Base-by-base conservation (phyloP, 2,888 invertebrate genomes). In the Apodemia hepburni region DNA sequence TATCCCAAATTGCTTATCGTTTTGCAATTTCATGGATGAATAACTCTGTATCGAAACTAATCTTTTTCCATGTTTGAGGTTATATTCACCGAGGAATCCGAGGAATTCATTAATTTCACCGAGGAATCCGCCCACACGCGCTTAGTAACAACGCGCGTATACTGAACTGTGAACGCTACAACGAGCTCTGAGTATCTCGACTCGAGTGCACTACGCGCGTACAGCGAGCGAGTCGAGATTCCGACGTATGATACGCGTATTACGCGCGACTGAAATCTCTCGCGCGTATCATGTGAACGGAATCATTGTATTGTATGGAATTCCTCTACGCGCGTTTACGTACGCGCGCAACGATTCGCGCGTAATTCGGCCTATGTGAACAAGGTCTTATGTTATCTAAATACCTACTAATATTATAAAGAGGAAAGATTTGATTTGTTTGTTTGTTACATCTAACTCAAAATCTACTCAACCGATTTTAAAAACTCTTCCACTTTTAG, bases 161-260 rank as follows among this genome's bases (percentile, higher is more conserved):
- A 27, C 15, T 54, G 54, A n/a, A n/a, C n/a, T n/a, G n/a, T n/a
- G n/a, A 54, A 27, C 54, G 54, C 54, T 27, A 54, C 54, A 54
- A 7, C 49, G 17, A 49, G 49, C 49, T 49, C 4, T 17, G 45
- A n/a, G 45, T 45, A 45, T 15, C 15, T 45, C 45, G 45, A 15
- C 2, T 45, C 45, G 17, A 3, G n/a, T 17, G 17, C 17, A n/a
- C 17, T 49, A 49, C 47, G 47, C 47, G 47, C 47, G 47, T 47
- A 12, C 1, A 47, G 22, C 22, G 22, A 22, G 2, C 22, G 22
- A 22, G 22, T 22, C 22, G 22, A 22, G 22, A 22, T 22, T 22
- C n/a, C n/a, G n/a, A n/a, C n/a, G n/a, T n/a, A n/a, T n/a, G n/a
- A n/a, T n/a, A n/a, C n/a, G n/a, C n/a, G n/a, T n/a, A n/a, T n/a